These are phyloP conservation scores for Forbesichthys papilliferus DNA, from an alignment of 2,113 vertebrate genomes.

Conservation along the genomic window DNA sequence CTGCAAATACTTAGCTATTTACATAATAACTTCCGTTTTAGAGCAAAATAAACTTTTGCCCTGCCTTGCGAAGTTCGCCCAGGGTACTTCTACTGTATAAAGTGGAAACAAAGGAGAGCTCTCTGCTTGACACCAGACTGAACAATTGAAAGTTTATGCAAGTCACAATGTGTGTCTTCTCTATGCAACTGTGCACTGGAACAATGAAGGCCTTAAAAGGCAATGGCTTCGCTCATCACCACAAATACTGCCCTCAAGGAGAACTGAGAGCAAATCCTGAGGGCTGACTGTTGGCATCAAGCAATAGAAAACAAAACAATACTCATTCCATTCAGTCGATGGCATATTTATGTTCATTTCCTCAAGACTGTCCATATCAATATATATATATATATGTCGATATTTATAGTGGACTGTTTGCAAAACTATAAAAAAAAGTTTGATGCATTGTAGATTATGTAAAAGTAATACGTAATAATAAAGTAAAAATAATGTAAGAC, in stretches of 20 bases:
- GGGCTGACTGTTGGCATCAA: constrained; percentile 19
- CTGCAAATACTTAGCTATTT: background rate
- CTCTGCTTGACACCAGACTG: constrained; percentile 70
- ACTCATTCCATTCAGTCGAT: constrained; percentile 1
- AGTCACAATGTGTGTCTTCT: constrained; percentile 69
- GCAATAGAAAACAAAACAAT: constrained; percentile 28
- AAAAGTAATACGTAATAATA: background rate
- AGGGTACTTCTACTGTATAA: constrained; percentile 41
- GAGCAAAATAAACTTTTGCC: background rate
- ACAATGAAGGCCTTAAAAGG: constrained; percentile 69
- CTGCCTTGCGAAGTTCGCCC: constrained; percentile 17
- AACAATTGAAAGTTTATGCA: constrained; percentile 77
- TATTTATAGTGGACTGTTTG: too few species aligned
- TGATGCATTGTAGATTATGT: background rate
- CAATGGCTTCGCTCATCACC: constrained; percentile 47
- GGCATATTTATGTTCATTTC: background rate
- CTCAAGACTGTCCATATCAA: background rate
- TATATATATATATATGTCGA: too few species aligned
- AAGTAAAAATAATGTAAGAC: background rate
- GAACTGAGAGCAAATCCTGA: constrained; percentile 26
- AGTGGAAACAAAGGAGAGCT: constrained; percentile 77
- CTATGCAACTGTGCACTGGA: constrained; percentile 43
- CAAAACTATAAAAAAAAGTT: background rate
- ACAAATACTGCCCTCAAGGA: constrained; percentile 43
- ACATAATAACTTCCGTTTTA: constrained; percentile 9